Evolutionary conservation across 2,888 invertebrate genomes (phyloP).

Genomic region (Hyppa rectilinea): DNA sequence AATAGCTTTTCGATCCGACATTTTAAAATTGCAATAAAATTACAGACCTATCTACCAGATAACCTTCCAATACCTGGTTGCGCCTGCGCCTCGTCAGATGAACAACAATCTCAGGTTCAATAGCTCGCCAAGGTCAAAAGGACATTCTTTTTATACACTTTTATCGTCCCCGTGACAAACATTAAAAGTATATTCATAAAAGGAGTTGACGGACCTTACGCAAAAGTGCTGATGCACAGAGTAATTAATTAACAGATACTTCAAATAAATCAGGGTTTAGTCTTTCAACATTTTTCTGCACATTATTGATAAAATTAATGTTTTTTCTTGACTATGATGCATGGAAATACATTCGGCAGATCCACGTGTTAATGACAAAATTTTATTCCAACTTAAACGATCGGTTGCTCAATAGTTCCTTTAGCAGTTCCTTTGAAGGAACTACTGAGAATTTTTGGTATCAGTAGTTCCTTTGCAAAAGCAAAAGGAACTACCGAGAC

Average conservation of each 20-base stretch:
- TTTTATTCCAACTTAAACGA: too few relatives aligned
- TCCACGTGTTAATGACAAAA: too few relatives aligned
- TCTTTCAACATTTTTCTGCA: too few relatives aligned
- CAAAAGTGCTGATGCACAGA: constrained; percentile 41
- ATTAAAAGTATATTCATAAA: constrained; percentile 71
- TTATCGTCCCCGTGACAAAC: constrained; percentile 68
- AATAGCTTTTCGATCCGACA: background rate
- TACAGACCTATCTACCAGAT: constrained; percentile 11
- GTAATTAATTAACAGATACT: constrained; percentile 16
- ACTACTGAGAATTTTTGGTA: too few relatives aligned
- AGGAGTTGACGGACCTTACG: constrained; percentile 64
- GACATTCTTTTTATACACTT: constrained; percentile 73
- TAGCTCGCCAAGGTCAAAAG: constrained; percentile 66
- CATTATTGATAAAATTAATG: too few relatives aligned
- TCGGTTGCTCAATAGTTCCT: too few relatives aligned
- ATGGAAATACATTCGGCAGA: too few relatives aligned
- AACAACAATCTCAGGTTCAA: constrained; percentile 60
- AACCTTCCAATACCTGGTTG: constrained; percentile 10
- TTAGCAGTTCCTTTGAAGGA: too few relatives aligned
- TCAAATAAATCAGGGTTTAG: background rate
- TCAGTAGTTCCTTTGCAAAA: too few relatives aligned
- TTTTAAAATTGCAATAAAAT: constrained; percentile 1
- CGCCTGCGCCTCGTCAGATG: background rate
- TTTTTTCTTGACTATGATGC: too few relatives aligned
- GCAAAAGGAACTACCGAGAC: too few relatives aligned